Percentiles rank a stretch among this genome's conserved stretches.
phyloP scores from a whole-genome alignment of 2,797 vertebrate genomes.

The Zenarchopterus dispar region DNA sequence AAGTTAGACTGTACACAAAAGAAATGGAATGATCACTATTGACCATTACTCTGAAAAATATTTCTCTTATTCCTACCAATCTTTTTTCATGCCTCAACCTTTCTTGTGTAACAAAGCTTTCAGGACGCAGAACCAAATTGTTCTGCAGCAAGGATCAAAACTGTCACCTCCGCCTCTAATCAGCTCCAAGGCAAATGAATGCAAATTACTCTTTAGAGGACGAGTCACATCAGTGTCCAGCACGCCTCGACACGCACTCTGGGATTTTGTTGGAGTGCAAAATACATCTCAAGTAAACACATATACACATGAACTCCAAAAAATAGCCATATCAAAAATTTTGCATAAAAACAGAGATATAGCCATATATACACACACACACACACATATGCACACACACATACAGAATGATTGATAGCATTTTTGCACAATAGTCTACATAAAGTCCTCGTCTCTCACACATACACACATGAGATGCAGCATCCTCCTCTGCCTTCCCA shows the following conservation, averaged over 20 bases:
- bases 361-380: background rate
- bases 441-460: conserved; percentile 21
- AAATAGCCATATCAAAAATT: conserved; percentile 21
- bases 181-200: conserved; percentile 66
- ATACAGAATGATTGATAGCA: conserved; percentile 5
- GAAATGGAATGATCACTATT: conserved; percentile 1
- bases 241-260: conserved; percentile 55
- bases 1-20: conserved; percentile 4
- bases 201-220: conserved; percentile 68
- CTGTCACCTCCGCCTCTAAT: conserved; percentile 58
- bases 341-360: background rate
- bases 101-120: conserved; percentile 16
- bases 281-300: conserved; percentile 13
- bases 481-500: conserved; percentile 42
- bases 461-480: conserved; percentile 13
- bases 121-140: conserved; percentile 20
- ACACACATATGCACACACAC: background rate
- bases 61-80: background rate
- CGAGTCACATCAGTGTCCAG: conserved; percentile 64
- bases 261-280: conserved; percentile 55
- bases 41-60: background rate
- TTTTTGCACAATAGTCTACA: conserved; percentile 26
- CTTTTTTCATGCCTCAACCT: conserved; percentile 11
- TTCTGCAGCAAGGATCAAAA: conserved; percentile 52
- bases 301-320: conserved; percentile 15